Evolutionary conservation across 2,888 invertebrate genomes (phyloP).

Genomic region (Drosophila nr. medialis): DNA sequence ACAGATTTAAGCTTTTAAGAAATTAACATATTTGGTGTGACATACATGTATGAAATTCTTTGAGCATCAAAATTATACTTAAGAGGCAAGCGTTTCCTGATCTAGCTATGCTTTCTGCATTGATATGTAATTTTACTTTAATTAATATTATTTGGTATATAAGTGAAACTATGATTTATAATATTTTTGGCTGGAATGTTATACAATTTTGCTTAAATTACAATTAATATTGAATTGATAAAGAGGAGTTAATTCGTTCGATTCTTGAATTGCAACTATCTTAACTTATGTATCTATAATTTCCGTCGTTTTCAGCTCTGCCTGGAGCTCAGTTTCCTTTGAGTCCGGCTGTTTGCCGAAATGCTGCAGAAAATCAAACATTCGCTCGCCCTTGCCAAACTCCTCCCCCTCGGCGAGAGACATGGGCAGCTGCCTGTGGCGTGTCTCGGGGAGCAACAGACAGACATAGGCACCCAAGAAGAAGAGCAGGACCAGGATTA

Average conservation of each 20-base stretch:
- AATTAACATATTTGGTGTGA: background rate
- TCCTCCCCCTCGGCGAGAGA: constrained; percentile 66
- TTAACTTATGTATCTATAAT: constrained; percentile 13
- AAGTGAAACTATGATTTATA: background rate
- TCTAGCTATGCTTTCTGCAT: too few species aligned
- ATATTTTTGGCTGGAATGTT: background rate
- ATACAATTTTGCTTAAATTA: background rate
- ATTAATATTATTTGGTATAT: background rate
- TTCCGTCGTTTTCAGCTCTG: constrained; percentile 29
- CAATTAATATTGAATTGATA: background rate
- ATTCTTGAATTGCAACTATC: background rate
- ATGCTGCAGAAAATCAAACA: constrained; percentile 56
- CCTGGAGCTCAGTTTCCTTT: constrained; percentile 7
- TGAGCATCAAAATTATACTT: background rate
- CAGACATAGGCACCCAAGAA: constrained; percentile 86
- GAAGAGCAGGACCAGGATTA: constrained; percentile 85
- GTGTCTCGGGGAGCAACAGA: constrained; percentile 87
- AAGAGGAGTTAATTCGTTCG: background rate
- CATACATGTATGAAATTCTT: background rate
- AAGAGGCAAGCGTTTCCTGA: background rate
- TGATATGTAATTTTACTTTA: background rate
- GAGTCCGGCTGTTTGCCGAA: constrained; percentile 7
- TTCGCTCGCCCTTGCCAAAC: constrained; percentile 54
- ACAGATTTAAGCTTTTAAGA: background rate
- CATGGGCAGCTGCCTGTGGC: constrained; percentile 76